These are phyloP conservation scores for Coregonus ussuriensis DNA, from an alignment of 2,797 vertebrate genomes.

Conservation along the genomic window DNA sequence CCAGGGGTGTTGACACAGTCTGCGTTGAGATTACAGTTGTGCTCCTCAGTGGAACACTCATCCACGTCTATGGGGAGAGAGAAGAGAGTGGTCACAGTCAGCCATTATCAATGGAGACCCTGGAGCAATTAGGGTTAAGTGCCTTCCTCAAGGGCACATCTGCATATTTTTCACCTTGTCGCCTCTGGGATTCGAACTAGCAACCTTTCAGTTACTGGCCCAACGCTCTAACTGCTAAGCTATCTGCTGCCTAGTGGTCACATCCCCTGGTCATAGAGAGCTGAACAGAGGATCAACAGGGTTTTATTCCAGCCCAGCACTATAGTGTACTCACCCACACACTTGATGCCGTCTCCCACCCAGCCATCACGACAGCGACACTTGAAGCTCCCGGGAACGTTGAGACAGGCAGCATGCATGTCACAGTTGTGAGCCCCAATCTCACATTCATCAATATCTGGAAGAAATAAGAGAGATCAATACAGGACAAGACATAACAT, in stretches of 20 bases:
- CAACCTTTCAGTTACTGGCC: no score
- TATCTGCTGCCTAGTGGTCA: no score
- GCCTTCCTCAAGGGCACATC: no score
- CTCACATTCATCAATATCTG: slow-evolving; percentile 93
- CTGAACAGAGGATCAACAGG: no score
- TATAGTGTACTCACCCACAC: slow-evolving; percentile 81
- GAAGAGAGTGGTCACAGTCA: no score
- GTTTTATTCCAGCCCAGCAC: no score
- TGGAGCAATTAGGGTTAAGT: no score
- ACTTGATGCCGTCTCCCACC: slow-evolving; percentile 89
- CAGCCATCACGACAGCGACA: slow-evolving; percentile 91
- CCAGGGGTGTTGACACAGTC: slow-evolving; percentile 88
- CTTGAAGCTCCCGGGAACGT: slow-evolving; percentile 90
- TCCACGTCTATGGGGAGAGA: slow-evolving; percentile 81
- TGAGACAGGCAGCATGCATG: slow-evolving; percentile 88
- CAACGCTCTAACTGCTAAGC: no score
- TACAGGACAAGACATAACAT: neutral
- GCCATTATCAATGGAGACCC: no score
- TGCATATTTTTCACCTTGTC: no score
- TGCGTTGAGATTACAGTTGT: slow-evolving; percentile 87
- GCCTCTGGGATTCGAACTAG: no score
- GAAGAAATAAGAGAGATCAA: neutral
- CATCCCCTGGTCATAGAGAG: no score
- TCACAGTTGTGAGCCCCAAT: slow-evolving; percentile 90
- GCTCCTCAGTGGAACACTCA: slow-evolving; percentile 84